A percentile compares a stretch with the other conserved stretches of the same genome.
Evolutionary conservation across 1,140 invertebrate genomes (phyloP).

Genomic region (Sarcophaga peregrina): DNA sequence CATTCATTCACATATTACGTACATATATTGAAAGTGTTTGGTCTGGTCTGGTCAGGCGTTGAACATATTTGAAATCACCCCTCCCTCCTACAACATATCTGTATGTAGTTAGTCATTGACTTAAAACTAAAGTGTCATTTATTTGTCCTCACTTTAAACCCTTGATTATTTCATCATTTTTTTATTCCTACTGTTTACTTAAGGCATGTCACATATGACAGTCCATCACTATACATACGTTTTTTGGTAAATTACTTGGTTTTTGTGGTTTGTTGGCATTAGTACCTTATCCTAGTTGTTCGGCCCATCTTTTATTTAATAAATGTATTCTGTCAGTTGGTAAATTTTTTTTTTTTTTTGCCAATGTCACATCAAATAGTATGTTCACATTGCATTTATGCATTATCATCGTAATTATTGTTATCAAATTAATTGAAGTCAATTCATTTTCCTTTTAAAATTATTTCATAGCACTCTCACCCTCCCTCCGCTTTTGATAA

Average conservation of each 20-base stretch:
- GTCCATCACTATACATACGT: not conserved
- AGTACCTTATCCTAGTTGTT: not conserved
- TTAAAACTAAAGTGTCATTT: conserved; percentile 25
- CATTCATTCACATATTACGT: too few species aligned
- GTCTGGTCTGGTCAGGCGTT: too few species aligned
- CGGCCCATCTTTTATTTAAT: conserved; percentile 3
- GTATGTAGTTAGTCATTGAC: not conserved
- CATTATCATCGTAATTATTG: conserved; percentile 40
- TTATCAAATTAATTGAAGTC: conserved; percentile 40
- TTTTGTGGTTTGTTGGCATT: not conserved
- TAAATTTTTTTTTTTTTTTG: conserved; percentile 12
- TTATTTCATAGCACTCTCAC: not conserved
- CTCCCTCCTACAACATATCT: not conserved
- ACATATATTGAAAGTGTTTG: conserved; percentile 20
- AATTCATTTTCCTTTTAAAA: not conserved
- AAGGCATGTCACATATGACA: conserved; percentile 34
- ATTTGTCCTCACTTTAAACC: conserved; percentile 15
- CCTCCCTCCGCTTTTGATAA: not conserved
- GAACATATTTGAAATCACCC: conserved; percentile 18
- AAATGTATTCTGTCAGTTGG: not conserved
- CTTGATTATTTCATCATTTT: conserved; percentile 31
- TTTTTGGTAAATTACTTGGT: not conserved
- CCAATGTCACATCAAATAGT: conserved; percentile 24
- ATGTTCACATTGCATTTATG: conserved; percentile 36
- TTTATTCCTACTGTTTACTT: not conserved